Evolutionary conservation across 2,888 invertebrate genomes (phyloP).

Genomic region (Hyposoter dolosus): DNA sequence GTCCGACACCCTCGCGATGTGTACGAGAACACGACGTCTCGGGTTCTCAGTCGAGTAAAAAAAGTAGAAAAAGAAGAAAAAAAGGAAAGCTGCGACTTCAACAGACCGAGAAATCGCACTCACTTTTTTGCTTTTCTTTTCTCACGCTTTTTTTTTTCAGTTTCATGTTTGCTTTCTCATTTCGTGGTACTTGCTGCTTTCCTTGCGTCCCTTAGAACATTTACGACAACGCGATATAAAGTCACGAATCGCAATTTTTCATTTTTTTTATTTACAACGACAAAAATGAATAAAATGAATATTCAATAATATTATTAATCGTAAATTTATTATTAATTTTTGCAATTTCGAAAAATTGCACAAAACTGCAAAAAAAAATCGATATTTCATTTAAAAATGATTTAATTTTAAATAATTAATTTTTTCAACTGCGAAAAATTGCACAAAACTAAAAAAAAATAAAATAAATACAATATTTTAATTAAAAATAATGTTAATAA

Average conservation of each 20-base stretch:
- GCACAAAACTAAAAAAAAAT: too few species aligned
- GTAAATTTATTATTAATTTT: neutral
- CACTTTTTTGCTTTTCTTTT: slow-evolving; percentile 32
- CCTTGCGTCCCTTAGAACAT: neutral
- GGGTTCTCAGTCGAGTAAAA: slow-evolving; percentile 3
- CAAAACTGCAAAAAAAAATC: neutral
- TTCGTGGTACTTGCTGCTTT: slow-evolving; percentile 16
- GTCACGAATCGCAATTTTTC: neutral
- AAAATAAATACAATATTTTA: too few species aligned
- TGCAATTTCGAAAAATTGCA: neutral
- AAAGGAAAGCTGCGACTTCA: slow-evolving; percentile 17
- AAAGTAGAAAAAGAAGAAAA: neutral
- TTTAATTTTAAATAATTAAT: neutral
- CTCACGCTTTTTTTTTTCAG: slow-evolving; percentile 18
- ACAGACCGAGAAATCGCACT: slow-evolving; percentile 44
- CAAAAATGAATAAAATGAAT: neutral
- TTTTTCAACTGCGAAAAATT: too few species aligned
- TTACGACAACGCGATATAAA: neutral
- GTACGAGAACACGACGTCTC: neutral
- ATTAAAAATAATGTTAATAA: too few species aligned
- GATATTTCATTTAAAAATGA: neutral
- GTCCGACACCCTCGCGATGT: slow-evolving; percentile 42
- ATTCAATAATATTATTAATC: neutral
- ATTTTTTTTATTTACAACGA: neutral
- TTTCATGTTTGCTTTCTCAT: slow-evolving; percentile 35